Base-by-base conservation (phyloP, 1,140 invertebrate species). In the Amphibalanus amphitrite region DNA sequence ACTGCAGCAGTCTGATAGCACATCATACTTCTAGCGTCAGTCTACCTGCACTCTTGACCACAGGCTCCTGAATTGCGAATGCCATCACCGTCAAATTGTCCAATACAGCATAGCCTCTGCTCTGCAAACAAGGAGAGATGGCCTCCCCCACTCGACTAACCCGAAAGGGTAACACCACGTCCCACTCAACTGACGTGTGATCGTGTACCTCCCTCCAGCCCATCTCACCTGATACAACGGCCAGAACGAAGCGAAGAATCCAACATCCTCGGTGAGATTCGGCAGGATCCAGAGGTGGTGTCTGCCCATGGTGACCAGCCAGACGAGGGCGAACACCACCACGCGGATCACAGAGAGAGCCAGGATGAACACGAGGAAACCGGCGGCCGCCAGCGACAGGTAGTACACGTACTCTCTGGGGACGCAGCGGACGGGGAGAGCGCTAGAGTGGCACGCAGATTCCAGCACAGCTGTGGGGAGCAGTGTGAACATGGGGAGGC, bases 211-310 rank as follows among this genome's bases (percentile, higher is more conserved):
- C n/a, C n/a, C n/a, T n/a, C n/a, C n/a, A n/a, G n/a, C n/a, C 38
- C 38, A 38, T n/a, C 77, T 80, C 81, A 92, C 91, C 80, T 91
- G 90, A 83, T 98, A 99, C 1, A 98, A 83, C 30, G 97, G 97
- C 89, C 92, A 94, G 82, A 99, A 99, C 0, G 95, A 98, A 65
- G 96, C 95, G 72, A 98, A 92, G 83, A 99, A 97, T 47, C 97
- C 95, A 69, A 98, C 96, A 82, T 99, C 97, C 82, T 98, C 96
- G 1, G 95, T 97, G 28, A 99, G 84, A 83, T 99, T 99, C 0
- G 97, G 97, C 73, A 99, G 84, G 70, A 99, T 84, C 95, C 96
- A 98, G 70, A 99, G 85, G 78, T 97, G 93, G 81, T 97, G 90
- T 78, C 89, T 87, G 3, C 95, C 94, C 71, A 95, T 82, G 0